Percentiles rank a stretch among this genome's conserved stretches.
Evolutionary conservation across 2,888 invertebrate species (phyloP).

Genomic region (Acrobasis consociella): DNA sequence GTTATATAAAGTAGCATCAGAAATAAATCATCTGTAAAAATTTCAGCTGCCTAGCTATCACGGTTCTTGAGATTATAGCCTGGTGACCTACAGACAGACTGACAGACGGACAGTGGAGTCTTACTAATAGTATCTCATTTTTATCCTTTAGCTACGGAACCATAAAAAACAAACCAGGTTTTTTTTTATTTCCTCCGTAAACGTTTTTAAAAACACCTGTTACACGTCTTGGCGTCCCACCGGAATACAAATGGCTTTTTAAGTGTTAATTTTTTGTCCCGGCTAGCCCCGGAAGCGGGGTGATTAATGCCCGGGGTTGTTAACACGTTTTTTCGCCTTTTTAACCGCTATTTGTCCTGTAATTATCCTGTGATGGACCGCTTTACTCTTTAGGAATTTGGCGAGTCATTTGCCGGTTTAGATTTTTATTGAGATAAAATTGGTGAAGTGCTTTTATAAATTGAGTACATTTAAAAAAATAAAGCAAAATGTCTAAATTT

Average conservation of each 20-base stretch:
- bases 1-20: no score
- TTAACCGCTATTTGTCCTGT: slow-evolving; percentile 36
- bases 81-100: no score
- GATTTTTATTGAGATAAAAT: slow-evolving; percentile 13
- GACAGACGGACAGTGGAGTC: no score
- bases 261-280: slow-evolving; percentile 39
- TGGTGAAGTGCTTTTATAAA: neutral
- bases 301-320: slow-evolving; percentile 42
- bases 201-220: slow-evolving; percentile 27
- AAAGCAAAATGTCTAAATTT: no score
- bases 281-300: slow-evolving; percentile 14
- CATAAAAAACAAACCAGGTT: no score
- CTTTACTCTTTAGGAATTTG: neutral
- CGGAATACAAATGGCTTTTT: slow-evolving; percentile 42
- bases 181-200: neutral
- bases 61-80: no score
- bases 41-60: no score
- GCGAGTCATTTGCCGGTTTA: slow-evolving; percentile 1
- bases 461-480: no score
- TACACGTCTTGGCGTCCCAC: slow-evolving; percentile 26
- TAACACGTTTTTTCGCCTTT: slow-evolving; percentile 34
- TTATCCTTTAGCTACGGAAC: no score
- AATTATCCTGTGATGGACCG: slow-evolving; percentile 32
- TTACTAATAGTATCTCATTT: no score
- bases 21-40: no score